A percentile compares a stretch with the other conserved stretches of the same genome.
Evolutionary conservation across 2,797 vertebrate species (phyloP).

Genomic region (Pseudochirops cupreus): DNA sequence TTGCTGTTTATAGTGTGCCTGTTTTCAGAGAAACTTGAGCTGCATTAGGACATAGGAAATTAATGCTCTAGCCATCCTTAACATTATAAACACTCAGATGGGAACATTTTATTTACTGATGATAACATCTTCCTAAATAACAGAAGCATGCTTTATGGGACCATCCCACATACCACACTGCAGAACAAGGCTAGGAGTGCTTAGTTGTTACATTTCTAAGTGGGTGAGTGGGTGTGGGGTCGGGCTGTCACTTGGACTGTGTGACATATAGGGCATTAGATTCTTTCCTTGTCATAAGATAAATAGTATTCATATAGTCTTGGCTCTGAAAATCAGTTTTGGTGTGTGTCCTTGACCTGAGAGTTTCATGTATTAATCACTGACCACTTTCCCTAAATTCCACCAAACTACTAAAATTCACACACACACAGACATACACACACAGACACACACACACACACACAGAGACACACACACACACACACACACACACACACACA

Average conservation of each 20-base stretch:
- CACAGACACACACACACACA: too few species aligned
- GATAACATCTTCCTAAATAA: neutral
- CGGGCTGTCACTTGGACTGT: neutral
- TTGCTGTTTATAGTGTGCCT: slow-evolving; percentile 55
- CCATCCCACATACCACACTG: rapidly evolving
- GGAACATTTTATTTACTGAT: slow-evolving; percentile 33
- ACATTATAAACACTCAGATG: neutral
- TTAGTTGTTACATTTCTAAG: neutral
- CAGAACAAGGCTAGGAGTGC: neutral
- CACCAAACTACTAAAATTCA: neutral
- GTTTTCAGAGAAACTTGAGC: slow-evolving; percentile 20
- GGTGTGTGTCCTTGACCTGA: neutral
- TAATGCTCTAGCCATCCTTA: neutral
- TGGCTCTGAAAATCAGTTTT: neutral
- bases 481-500: too few species aligned
- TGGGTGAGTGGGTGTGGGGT: neutral
- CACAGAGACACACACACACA: too few species aligned
- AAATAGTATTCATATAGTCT: neutral
- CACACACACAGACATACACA: too few species aligned
- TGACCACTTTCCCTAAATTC: neutral
- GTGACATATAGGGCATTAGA: rapidly evolving
- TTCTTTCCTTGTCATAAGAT: too few species aligned
- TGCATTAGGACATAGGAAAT: neutral
- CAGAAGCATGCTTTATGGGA: neutral
- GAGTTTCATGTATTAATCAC: rapidly evolving